Evolutionary conservation across 2,888 invertebrate genomes (phyloP), one percentile per base, ranked within the genome.

Genomic region (Dasypolia templi): DNA sequence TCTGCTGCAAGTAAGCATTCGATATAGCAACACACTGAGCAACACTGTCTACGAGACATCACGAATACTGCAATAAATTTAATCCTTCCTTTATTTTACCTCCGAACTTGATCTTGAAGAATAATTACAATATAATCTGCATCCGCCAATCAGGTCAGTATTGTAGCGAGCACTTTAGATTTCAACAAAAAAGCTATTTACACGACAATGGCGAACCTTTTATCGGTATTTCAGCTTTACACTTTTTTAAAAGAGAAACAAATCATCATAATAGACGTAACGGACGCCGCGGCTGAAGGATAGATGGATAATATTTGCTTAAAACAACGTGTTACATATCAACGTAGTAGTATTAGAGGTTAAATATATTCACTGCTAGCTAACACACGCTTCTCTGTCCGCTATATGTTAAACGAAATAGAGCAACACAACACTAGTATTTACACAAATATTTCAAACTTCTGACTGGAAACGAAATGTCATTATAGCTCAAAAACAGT

Each of bases 281-380:
- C 79, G 74, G 75, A 81, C 82, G 86, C 79, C 68, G 77, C 72
- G 61, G 56, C 56, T 84, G 86, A 87, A 85, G 74, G 86, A 83
- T 87, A 56, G 85, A 87, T 86, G 68, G 82, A 82, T 84, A 76
- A 79, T 86, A 79, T 81, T 87, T 86, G 81, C 76, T 86, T 77
- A 75, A 80, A 87, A 85, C 86, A 87, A 79, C 80, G 69, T 87
- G 87, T 44, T 73, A 83, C 88, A 64, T 72, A 82, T 87, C 86
- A 85, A 68, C 72, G 66, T 51, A 76, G 62, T 70, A 68, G 46
- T 86, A 73, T 86, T 44, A 59, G 70, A 72, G 64, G 70, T 82
- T 75, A 82, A 82, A 84, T 84, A 72, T 84, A 87, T 77, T 79
- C 79, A 77, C 79, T 73, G 76, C 78, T 86, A 86, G 75, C 53